phyloP scores from a whole-genome alignment of 2,113 vertebrate species.

The Emydocephalus ijimae region DNA sequence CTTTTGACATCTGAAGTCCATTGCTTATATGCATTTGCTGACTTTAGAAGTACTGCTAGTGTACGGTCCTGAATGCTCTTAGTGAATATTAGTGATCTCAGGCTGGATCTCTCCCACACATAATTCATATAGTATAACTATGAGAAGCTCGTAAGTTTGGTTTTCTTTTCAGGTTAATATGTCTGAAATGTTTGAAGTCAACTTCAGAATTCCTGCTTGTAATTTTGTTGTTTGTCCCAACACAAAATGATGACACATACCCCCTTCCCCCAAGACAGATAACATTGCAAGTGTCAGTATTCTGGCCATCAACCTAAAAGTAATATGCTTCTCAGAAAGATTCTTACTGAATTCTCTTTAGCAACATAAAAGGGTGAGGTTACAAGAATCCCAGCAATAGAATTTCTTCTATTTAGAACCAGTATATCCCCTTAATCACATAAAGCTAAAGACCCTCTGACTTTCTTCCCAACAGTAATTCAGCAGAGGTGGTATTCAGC shows the following conservation, averaged over 20 bases:
- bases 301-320: background rate
- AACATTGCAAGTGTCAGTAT: background rate
- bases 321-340: background rate
- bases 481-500: too few species aligned
- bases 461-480: background rate
- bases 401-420: background rate
- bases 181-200: background rate
- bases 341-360: background rate
- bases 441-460: background rate
- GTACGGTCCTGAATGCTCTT: background rate
- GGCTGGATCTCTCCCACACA: background rate
- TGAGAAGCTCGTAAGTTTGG: background rate
- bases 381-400: background rate
- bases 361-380: background rate
- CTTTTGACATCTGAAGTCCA: slow-evolving; percentile 8
- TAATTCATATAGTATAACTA: background rate
- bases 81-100: background rate
- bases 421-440: background rate
- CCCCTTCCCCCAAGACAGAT: background rate
- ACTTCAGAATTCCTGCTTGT: background rate
- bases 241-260: background rate
- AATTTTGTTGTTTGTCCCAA: background rate
- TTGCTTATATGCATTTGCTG: background rate
- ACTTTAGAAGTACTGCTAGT: background rate
- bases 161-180: background rate